Conservation (phyloP, 2,888 invertebrate genomes). For the Leptinotarsa haldemani region DNA sequence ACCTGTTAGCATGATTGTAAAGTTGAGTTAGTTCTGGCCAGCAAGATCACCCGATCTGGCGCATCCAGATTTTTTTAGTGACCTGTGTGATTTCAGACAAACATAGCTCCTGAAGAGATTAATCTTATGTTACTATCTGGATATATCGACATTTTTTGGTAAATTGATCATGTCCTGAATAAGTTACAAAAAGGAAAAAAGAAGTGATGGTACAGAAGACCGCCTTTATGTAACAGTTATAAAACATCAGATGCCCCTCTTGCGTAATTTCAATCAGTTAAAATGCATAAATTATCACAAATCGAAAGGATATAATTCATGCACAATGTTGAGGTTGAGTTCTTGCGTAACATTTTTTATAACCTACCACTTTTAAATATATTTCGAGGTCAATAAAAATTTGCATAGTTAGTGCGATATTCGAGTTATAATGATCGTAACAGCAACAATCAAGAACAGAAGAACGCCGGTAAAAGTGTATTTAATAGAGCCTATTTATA, state of each 20-base stretch:
- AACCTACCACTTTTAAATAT: not conserved
- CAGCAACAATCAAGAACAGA: not conserved
- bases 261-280: not conserved
- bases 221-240: not conserved
- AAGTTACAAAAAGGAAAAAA: too few relatives aligned
- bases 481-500: not conserved
- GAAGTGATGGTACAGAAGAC: too few relatives aligned
- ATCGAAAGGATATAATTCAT: constrained; percentile 1
- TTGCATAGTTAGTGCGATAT: not conserved
- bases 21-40: too few relatives aligned
- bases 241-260: not conserved
- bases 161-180: too few relatives aligned
- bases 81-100: too few relatives aligned
- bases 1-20: too few relatives aligned
- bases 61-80: too few relatives aligned
- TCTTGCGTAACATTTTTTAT: constrained; percentile 1
- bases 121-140: too few relatives aligned
- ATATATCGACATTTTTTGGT: too few relatives aligned
- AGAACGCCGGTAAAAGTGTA: not conserved
- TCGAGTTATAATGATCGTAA: not conserved
- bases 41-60: too few relatives aligned
- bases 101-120: too few relatives aligned
- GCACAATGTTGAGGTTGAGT: not conserved
- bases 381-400: constrained; percentile 5
- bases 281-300: not conserved